Evolutionary conservation across 2,797 vertebrate species (phyloP).

Genomic region (Urosaurus nigricauda): DNA sequence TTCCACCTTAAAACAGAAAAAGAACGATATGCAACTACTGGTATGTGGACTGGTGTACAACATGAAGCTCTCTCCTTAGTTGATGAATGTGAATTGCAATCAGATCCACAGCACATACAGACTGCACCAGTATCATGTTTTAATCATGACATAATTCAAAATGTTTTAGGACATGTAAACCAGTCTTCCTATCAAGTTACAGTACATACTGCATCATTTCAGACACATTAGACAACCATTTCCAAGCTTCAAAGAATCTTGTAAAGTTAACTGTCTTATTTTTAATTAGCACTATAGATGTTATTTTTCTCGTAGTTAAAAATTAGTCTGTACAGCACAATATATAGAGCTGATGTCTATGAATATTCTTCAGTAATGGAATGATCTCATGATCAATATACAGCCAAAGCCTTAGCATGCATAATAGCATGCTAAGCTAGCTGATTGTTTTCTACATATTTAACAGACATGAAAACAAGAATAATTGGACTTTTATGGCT

Average conservation of each 20-base stretch:
- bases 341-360: not conserved
- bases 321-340: not conserved
- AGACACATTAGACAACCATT: not conserved
- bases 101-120: too few species aligned
- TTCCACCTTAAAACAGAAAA: not conserved
- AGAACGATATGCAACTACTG: not conserved
- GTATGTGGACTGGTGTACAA: not conserved
- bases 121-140: not conserved
- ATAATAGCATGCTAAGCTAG: not conserved
- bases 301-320: not conserved
- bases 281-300: not conserved
- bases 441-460: conserved; percentile 4
- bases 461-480: not conserved
- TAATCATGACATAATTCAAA: not conserved
- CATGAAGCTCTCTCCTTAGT: not conserved
- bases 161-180: not conserved
- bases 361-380: not conserved
- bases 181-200: not conserved
- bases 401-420: not conserved
- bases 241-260: not conserved
- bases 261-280: not conserved
- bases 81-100: not conserved
- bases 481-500: not conserved
- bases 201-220: not conserved
- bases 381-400: not conserved